Evolutionary conservation across 2,797 vertebrate species (phyloP), one percentile per base, ranked within the genome.

Genomic region (Rallus crepitans): DNA sequence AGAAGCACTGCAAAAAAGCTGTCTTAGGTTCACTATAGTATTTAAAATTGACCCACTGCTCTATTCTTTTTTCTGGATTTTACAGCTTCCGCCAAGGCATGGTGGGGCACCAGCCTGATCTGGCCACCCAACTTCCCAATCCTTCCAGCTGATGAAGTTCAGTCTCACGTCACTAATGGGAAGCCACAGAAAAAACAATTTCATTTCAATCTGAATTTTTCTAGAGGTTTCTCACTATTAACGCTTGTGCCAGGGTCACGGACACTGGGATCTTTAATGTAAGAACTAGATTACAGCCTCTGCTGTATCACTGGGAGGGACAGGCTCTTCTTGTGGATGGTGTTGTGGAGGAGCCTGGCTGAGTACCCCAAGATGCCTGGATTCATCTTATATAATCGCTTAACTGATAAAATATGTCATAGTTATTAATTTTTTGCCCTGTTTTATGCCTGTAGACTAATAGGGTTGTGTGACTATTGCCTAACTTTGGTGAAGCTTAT

Each of bases 261-360:
- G 64, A 10, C 15, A 17, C 4, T 31, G 35, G 14, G 59, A 21
- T 69, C 27, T 89, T 82, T 47, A 57, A 11, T 13, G 6, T 59
- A 27, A 35, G 12, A 50, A 8, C 21, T 50, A 13, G 30, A 30
- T 61, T 57, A 11, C 13, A 66, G 25, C 11, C 8, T 65, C 50
- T 75, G 25, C 28, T 55, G 15, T 23, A 87, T 30, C 50, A 47
- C 18, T 15, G 33, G 11, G 12, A 79, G 13, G 37, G 23, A 37
- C 7, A 57, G 21, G 7, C 0, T 71, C 7, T 73, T 78, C 39
- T 50, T 33, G 40, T 0, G 33, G 3, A 1, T 33, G 9, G 6
- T 15, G 7, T 61, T 63, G 48, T 68, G 7, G 47, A 50, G 33
- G 21, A 76, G 9, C 7, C 12, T 65, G 11, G 9, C 16, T 50